These are phyloP conservation scores for Eristalinus aeneus DNA, from an alignment of 2,888 invertebrate genomes.

Conservation along the genomic window DNA sequence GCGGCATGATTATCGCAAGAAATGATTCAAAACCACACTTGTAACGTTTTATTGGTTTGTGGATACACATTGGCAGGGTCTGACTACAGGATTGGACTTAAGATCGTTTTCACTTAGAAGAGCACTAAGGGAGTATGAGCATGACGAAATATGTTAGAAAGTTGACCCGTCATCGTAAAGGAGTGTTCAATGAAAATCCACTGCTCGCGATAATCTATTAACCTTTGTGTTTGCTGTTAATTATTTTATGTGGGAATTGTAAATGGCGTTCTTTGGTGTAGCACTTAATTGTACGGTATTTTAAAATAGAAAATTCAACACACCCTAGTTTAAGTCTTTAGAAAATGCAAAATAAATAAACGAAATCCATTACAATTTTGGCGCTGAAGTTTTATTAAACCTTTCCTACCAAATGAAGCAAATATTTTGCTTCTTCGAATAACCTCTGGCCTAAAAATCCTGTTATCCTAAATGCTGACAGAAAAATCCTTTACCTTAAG, in stretches of 20 bases:
- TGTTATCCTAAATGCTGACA: background rate
- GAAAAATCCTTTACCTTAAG: background rate
- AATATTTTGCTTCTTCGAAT: background rate
- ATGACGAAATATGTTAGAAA: background rate
- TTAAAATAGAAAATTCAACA: background rate
- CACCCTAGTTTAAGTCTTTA: no score
- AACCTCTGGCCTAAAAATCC: background rate
- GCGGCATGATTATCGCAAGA: conserved; percentile 77
- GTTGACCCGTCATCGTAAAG: background rate
- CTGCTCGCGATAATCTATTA: conserved; percentile 56
- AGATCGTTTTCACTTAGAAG: conserved; percentile 56
- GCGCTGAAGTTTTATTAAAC: background rate
- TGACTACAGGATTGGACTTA: conserved; percentile 55
- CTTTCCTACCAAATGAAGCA: background rate
- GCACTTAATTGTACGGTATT: background rate
- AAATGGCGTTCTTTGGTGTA: background rate
- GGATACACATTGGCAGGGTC: conserved; percentile 45
- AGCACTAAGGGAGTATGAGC: background rate
- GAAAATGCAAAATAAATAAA: background rate
- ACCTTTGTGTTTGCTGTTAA: conserved; percentile 32
- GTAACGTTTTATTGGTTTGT: conserved; percentile 48
- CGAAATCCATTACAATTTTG: background rate
- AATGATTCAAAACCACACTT: conserved; percentile 60
- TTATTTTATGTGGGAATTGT: conserved; percentile 1
- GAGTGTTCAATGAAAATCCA: conserved; percentile 35